These are phyloP conservation scores for Mirounga angustirostris DNA, from an alignment of 2,113 vertebrate genomes.

Conservation along the genomic window DNA sequence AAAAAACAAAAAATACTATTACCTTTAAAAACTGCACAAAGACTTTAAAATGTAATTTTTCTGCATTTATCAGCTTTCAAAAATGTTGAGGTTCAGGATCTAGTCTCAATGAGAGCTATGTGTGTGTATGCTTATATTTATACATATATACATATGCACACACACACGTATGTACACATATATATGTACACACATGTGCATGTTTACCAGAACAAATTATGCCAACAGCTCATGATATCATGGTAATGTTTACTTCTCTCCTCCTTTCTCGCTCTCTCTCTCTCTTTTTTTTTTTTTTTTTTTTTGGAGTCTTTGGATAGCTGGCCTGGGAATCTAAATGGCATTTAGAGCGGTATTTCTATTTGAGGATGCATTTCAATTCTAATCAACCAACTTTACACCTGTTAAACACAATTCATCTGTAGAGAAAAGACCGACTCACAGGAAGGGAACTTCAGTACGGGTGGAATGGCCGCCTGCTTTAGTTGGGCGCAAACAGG, in stretches of 20 bases:
- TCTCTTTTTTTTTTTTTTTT: background rate
- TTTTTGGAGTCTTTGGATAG: background rate
- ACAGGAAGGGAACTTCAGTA: rapidly evolving
- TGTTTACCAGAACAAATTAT: background rate
- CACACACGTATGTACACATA: background rate
- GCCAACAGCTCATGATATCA: background rate
- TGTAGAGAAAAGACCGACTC: background rate
- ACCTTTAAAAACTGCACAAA: background rate
- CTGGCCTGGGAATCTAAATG: background rate
- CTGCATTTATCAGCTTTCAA: background rate
- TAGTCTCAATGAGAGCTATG: background rate
- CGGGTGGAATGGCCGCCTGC: rapidly evolving
- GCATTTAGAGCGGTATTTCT: background rate
- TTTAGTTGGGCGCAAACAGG: rapidly evolving
- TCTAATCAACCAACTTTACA: background rate
- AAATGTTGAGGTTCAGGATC: background rate
- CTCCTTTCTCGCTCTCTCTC: background rate
- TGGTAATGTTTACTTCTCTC: background rate
- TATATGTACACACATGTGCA: too few species aligned
- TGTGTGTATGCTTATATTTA: too few species aligned
- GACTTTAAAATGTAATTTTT: background rate
- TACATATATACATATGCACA: background rate
- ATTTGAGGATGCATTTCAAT: background rate
- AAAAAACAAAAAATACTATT: background rate
- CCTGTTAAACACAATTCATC: background rate